Percentiles rank a stretch among this genome's conserved stretches.
phyloP scores from a whole-genome alignment of 2,797 vertebrate genomes.

The Chrysocyon brachyurus region DNA sequence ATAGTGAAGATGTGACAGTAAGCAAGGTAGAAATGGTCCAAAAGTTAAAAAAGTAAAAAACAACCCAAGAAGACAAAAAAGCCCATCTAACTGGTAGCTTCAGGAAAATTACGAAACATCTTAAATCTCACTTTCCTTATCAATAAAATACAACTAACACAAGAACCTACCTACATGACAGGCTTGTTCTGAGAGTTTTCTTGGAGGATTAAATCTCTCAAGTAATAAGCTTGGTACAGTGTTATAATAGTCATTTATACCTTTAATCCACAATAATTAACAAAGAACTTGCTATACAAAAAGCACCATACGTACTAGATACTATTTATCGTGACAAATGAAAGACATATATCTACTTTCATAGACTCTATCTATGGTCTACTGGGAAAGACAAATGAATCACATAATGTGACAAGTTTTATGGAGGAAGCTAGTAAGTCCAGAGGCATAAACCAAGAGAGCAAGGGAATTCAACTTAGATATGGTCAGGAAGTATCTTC shows the following conservation, averaged over 20 bases:
- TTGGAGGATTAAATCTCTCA: background rate
- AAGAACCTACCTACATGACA: background rate
- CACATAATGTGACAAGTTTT: background rate
- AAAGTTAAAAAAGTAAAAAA: background rate
- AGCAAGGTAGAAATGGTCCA: background rate
- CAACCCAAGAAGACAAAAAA: slow-evolving; percentile 17
- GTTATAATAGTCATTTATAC: background rate
- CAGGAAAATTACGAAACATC: background rate
- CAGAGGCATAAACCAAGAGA: background rate
- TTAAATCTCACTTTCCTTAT: background rate
- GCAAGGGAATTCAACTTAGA: background rate
- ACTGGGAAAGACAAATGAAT: background rate
- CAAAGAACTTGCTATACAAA: slow-evolving; percentile 33
- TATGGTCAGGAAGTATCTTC: background rate
- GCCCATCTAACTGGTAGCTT: background rate
- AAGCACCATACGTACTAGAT: background rate
- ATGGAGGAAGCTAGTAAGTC: background rate
- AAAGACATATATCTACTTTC: background rate
- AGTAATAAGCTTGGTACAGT: slow-evolving; percentile 17
- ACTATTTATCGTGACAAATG: background rate
- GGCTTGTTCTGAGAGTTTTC: slow-evolving; percentile 1
- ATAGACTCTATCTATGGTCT: background rate
- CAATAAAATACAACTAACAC: slow-evolving; percentile 41
- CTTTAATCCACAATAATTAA: slow-evolving; percentile 53
- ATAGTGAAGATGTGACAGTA: background rate